phyloP scores from a whole-genome alignment of 2,113 vertebrate species.

The Poicephalus meyeri region DNA sequence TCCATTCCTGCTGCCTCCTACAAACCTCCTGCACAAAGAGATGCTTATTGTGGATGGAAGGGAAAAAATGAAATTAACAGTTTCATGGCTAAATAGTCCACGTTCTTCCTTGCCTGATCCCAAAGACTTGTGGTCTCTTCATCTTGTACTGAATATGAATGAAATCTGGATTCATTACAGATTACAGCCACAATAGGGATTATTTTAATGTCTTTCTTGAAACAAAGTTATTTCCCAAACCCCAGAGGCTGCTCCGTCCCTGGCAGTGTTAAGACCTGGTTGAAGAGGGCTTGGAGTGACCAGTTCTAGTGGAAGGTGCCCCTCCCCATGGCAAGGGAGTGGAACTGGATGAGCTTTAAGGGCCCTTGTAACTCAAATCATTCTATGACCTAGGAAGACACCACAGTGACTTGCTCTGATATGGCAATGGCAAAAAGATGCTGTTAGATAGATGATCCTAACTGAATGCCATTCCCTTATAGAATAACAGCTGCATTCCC shows the following conservation, averaged over 20 bases:
- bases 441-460: background rate
- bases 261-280: background rate
- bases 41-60: background rate
- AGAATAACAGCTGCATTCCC: background rate
- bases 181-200: background rate
- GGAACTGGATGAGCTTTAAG: background rate
- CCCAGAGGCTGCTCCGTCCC: background rate
- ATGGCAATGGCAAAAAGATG: background rate
- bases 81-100: background rate
- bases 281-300: background rate
- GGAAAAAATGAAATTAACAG: background rate
- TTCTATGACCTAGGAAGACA: background rate
- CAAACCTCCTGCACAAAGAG: constrained; percentile 9
- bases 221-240: background rate
- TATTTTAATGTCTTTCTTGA: background rate
- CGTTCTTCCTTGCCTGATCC: background rate
- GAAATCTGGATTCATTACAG: background rate
- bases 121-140: background rate
- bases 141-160: background rate
- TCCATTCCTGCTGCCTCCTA: constrained; percentile 9
- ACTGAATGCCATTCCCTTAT: background rate
- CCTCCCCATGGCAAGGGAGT: background rate
- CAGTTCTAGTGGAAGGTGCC: background rate
- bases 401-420: background rate
- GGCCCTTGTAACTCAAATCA: background rate